These are phyloP conservation scores for Porites lobata DNA, from an alignment of 92 coral and sea anemone species.

Conservation along the genomic window DNA sequence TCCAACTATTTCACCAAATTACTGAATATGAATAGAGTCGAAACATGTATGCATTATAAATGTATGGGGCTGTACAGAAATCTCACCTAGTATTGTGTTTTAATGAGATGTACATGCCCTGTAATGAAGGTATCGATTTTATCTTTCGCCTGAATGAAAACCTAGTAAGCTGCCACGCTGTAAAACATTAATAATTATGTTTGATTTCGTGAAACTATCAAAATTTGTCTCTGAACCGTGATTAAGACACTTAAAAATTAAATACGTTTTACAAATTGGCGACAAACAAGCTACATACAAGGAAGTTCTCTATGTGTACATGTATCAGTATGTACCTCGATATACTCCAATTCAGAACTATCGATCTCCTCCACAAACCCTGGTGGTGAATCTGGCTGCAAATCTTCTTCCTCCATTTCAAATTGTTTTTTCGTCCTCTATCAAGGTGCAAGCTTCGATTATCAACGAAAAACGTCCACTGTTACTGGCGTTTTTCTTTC, in stretches of 20 bases:
- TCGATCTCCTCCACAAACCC: constrained; percentile 96
- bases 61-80: too few relatives aligned
- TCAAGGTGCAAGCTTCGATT: neutral
- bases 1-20: too few relatives aligned
- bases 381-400: constrained; percentile 92
- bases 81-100: too few relatives aligned
- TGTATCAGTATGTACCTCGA: constrained; percentile 68
- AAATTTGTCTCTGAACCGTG: neutral
- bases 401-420: constrained; percentile 75
- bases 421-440: neutral
- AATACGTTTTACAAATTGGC: neutral
- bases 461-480: neutral
- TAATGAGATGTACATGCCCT: too few relatives aligned
- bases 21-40: too few relatives aligned
- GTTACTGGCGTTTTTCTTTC: neutral
- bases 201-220: too few relatives aligned
- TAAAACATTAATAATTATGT: too few relatives aligned
- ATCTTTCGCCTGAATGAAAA: too few relatives aligned
- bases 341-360: constrained; percentile 77
- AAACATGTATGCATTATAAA: too few relatives aligned
- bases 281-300: neutral
- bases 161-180: too few relatives aligned
- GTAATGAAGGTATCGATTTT: too few relatives aligned
- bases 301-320: neutral
- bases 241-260: neutral